Percentiles rank a stretch among this genome's conserved stretches.
Evolutionary conservation across 35 echinoderm and acorn worm species (phyloP).

Genomic region (Eucidaris tribuloides): DNA sequence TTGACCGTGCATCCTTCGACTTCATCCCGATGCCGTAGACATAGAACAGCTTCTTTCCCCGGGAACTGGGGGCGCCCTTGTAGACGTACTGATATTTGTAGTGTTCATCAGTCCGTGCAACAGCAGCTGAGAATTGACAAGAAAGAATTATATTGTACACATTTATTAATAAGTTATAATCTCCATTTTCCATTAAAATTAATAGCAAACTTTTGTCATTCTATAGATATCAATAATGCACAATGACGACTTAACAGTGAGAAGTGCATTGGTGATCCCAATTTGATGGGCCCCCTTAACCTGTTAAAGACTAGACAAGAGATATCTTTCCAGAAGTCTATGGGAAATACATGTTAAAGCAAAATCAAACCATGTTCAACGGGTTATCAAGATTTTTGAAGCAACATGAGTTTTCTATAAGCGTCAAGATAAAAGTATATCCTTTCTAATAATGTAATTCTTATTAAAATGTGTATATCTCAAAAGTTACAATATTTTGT

Average conservation of each 20-base stretch:
- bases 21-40: slow-evolving; percentile 91
- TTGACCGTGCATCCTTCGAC: slow-evolving; percentile 57
- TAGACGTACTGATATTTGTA: slow-evolving; percentile 86
- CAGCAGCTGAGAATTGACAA: slow-evolving; percentile 62
- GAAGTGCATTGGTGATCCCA: background rate
- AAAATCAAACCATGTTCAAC: no score
- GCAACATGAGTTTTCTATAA: no score
- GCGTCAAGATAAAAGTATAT: no score
- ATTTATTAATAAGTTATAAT: background rate
- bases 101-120: slow-evolving; percentile 47
- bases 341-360: no score
- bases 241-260: background rate
- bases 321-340: no score
- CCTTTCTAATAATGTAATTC: no score
- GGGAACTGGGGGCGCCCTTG: slow-evolving; percentile 61
- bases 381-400: no score
- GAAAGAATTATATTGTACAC: background rate
- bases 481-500: no score
- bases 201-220: background rate
- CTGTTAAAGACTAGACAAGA: no score
- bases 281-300: background rate
- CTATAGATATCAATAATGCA: background rate
- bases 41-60: slow-evolving; percentile 87
- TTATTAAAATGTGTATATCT: no score
- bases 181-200: background rate